Evolutionary conservation across 2,113 vertebrate species (phyloP).

Genomic region (Rallus limicola): DNA sequence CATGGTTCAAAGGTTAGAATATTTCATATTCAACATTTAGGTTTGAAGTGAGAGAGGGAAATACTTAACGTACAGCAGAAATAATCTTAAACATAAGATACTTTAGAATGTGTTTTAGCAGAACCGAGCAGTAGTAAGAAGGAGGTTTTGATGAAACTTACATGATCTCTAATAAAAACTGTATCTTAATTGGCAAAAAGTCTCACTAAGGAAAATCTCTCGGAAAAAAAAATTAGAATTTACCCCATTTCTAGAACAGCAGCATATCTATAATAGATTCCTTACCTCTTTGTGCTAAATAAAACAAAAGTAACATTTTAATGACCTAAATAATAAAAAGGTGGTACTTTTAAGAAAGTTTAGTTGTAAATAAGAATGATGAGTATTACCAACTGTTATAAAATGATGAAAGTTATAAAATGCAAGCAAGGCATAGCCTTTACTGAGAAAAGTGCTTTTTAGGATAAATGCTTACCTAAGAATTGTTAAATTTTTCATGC

Average conservation of each 20-base stretch:
- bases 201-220: background rate
- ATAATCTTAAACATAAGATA: background rate
- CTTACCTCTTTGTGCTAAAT: background rate
- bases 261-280: background rate
- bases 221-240: background rate
- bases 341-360: background rate
- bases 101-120: background rate
- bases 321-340: background rate
- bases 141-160: background rate
- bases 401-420: background rate
- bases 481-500: conserved; percentile 57
- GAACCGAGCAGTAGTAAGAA: background rate
- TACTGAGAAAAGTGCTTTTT: conserved; percentile 2
- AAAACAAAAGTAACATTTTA: background rate
- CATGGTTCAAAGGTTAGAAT: background rate
- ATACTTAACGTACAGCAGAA: background rate
- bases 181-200: background rate
- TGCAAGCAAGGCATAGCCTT: background rate
- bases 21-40: background rate
- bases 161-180: background rate
- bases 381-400: background rate
- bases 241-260: background rate
- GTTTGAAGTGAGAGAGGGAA: background rate
- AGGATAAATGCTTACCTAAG: conserved; percentile 56
- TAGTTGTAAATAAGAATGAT: background rate